These are phyloP conservation scores for Melieria picta DNA, from an alignment of 2,888 invertebrate species.

Conservation along the genomic window DNA sequence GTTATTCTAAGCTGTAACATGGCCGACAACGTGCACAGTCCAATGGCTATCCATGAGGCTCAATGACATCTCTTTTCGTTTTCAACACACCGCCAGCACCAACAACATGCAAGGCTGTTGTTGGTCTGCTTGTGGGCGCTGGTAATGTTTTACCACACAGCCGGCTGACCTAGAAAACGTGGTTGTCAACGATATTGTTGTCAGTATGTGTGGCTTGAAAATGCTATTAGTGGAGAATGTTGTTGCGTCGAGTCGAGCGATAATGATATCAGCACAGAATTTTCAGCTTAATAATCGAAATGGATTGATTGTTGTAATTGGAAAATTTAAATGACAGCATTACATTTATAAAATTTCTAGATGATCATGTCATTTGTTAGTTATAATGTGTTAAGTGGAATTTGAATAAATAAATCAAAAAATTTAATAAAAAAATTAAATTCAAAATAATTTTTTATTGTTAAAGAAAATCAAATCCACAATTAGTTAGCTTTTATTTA, in stretches of 20 bases:
- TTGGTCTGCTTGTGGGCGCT: conserved; percentile 1
- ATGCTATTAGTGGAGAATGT: not conserved
- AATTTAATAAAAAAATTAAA: not conserved
- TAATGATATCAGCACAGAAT: not conserved
- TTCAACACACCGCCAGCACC: not conserved
- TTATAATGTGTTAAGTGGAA: too few species aligned
- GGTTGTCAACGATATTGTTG: not conserved
- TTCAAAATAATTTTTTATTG: not conserved
- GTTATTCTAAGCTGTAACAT: too few species aligned
- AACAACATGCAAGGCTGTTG: not conserved
- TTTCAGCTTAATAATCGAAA: not conserved
- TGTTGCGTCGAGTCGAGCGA: not conserved
- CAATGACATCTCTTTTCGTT: conserved; percentile 4
- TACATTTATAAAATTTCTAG: not conserved
- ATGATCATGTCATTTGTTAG: too few species aligned
- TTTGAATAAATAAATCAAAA: too few species aligned
- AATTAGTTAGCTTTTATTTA: too few species aligned
- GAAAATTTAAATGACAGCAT: conserved; percentile 1
- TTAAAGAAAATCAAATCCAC: not conserved
- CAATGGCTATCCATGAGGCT: not conserved
- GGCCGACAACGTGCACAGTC: too few species aligned
- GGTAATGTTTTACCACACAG: conserved; percentile 13
- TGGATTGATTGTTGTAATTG: conserved; percentile 30
- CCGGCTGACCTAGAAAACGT: conserved; percentile 34
- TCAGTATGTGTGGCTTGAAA: not conserved